A percentile compares a stretch with the other conserved stretches of the same genome.
phyloP scores from a whole-genome alignment of 2,888 invertebrate genomes.

The Mesodorylaimus sp. region DNA sequence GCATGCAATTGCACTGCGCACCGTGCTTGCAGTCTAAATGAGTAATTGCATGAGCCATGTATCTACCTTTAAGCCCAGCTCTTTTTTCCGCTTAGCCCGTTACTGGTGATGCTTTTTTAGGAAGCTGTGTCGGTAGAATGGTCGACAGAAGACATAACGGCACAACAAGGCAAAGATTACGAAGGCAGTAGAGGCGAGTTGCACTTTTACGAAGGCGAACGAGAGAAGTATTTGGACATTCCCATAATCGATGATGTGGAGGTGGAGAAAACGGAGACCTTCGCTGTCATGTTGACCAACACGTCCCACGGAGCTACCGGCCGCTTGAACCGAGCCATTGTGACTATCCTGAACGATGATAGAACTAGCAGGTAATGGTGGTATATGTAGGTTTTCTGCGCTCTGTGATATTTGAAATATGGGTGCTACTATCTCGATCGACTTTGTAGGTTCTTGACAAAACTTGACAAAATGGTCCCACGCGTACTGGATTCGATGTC shows the following conservation, averaged over 20 bases:
- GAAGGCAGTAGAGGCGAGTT: slow-evolving; percentile 38
- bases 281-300: slow-evolving; percentile 39
- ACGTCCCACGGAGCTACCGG: slow-evolving; percentile 38
- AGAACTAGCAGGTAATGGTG: slow-evolving; percentile 28
- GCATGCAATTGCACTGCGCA: too few relatives aligned
- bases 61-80: too few relatives aligned
- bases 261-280: slow-evolving; percentile 44
- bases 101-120: too few relatives aligned
- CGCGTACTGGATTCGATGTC: slow-evolving; percentile 17
- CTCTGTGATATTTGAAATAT: too few relatives aligned
- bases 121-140: slow-evolving; percentile 35
- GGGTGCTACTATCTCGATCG: too few relatives aligned
- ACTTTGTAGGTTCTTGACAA: too few relatives aligned
- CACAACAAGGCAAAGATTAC: slow-evolving; percentile 40
- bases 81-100: too few relatives aligned
- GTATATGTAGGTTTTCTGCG: too few relatives aligned
- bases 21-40: too few relatives aligned
- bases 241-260: slow-evolving; percentile 41
- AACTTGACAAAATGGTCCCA: slow-evolving; percentile 13
- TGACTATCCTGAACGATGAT: slow-evolving; percentile 41
- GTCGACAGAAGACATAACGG: slow-evolving; percentile 42
- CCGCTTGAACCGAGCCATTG: slow-evolving; percentile 28
- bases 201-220: slow-evolving; percentile 33
- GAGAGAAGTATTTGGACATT: slow-evolving; percentile 38
- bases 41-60: too few relatives aligned